Conservation (phyloP, 64 coral and sea anemone genomes). For the Montipora sp. region DNA sequence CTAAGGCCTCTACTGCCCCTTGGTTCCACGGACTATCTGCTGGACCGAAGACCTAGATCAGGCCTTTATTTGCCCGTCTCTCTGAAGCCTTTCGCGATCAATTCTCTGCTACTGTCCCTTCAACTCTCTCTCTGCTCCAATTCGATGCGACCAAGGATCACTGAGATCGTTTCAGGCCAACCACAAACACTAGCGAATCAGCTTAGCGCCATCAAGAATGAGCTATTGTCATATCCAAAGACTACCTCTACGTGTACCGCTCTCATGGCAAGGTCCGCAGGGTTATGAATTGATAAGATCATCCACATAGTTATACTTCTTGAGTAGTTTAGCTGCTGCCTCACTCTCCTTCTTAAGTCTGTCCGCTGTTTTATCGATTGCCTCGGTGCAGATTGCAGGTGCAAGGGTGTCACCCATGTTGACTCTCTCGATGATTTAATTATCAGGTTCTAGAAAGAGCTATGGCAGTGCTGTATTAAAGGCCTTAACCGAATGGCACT, state of each 20-base stretch:
- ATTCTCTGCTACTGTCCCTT: constrained; percentile 68
- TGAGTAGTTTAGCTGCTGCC: no score
- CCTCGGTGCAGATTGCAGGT: no score
- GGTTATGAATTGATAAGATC: no score
- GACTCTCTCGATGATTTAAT: no score
- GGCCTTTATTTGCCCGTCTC: constrained; percentile 49
- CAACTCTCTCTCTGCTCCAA: constrained; percentile 65
- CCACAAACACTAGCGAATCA: constrained; percentile 37
- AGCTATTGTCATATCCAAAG: constrained; percentile 32
- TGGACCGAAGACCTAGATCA: constrained; percentile 57
- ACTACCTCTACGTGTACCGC: constrained; percentile 24
- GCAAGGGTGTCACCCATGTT: no score
- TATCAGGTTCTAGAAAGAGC: no score
- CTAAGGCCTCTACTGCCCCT: constrained; percentile 79
- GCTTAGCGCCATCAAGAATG: constrained; percentile 32
- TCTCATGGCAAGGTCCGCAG: constrained; percentile 15
- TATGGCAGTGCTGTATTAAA: no score
- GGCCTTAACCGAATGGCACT: no score
- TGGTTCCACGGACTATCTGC: constrained; percentile 85
- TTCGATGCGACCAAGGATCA: constrained; percentile 64
- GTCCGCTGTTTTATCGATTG: no score
- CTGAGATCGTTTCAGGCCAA: constrained; percentile 40
- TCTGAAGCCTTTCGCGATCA: constrained; percentile 27
- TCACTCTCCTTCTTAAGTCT: no score
- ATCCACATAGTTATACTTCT: no score